These are phyloP conservation scores for Drosophila obscura DNA, from an alignment of 1,140 invertebrate genomes.

Conservation along the genomic window DNA sequence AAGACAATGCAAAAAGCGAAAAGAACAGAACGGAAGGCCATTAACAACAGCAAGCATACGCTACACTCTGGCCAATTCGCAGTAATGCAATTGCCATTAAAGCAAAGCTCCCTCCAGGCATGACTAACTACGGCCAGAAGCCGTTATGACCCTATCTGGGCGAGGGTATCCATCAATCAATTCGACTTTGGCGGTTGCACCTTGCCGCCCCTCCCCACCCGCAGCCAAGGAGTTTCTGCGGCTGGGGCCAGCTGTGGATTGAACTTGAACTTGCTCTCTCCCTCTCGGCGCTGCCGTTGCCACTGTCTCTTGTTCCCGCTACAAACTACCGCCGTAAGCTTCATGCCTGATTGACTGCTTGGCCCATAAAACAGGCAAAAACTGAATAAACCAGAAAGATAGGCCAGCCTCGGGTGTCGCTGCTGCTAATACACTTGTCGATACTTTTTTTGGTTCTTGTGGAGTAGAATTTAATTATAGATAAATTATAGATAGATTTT, in stretches of 20 bases:
- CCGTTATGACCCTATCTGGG: background rate
- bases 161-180: slow-evolving; percentile 29
- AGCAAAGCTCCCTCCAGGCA: too few relatives aligned
- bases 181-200: slow-evolving; percentile 52
- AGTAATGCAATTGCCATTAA: too few relatives aligned
- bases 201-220: background rate
- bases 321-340: background rate
- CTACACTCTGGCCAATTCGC: too few relatives aligned
- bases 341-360: slow-evolving; percentile 1
- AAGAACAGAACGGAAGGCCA: slow-evolving; percentile 48
- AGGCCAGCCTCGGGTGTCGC: background rate
- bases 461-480: too few relatives aligned
- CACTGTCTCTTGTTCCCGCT: background rate
- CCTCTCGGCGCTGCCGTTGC: background rate
- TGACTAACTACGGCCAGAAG: background rate
- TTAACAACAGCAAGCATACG: too few relatives aligned
- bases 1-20: slow-evolving; percentile 64
- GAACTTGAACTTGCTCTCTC: slow-evolving; percentile 54
- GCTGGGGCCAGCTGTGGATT: slow-evolving; percentile 36
- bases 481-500: too few relatives aligned
- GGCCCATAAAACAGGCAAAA: slow-evolving; percentile 29
- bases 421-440: background rate
- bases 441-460: too few relatives aligned
- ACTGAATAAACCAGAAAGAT: too few relatives aligned
- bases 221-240: slow-evolving; percentile 43